Percentiles rank a stretch among this genome's conserved stretches.
Conservation (phyloP, 2,113 vertebrate genomes). For the Gobius niger region DNA sequence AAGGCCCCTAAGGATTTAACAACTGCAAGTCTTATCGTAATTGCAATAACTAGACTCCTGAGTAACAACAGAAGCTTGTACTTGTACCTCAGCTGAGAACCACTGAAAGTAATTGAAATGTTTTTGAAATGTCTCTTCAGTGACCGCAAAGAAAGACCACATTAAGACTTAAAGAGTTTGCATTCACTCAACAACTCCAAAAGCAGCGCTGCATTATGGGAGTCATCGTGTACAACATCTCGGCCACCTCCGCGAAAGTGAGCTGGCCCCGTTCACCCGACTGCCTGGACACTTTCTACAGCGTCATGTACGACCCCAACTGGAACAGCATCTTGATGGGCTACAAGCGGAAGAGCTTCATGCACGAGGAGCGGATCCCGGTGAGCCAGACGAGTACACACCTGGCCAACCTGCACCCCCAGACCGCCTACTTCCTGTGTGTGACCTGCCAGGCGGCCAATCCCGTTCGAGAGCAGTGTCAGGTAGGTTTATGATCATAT, state of each 20-base stretch:
- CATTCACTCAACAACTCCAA: neutral
- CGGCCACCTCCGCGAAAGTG: conserved; percentile 78
- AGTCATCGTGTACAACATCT: conserved; percentile 81
- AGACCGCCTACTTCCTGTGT: conserved; percentile 84
- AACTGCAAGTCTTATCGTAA: too few relatives aligned
- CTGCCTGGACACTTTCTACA: conserved; percentile 86
- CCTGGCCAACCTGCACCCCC: conserved; percentile 81
- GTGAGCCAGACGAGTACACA: conserved; percentile 78
- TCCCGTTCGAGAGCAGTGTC: conserved; percentile 82
- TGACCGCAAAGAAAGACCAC: neutral
- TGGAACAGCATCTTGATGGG: conserved; percentile 82
- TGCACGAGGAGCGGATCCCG: conserved; percentile 84
- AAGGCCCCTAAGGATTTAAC: too few relatives aligned
- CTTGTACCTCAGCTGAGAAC: too few relatives aligned
- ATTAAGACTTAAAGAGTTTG: neutral
- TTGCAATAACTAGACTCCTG: too few relatives aligned
- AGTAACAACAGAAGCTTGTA: too few relatives aligned
- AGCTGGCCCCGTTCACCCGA: conserved; percentile 78
- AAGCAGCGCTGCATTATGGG: conserved; percentile 65
- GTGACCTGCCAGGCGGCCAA: conserved; percentile 86
- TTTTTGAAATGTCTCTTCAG: conserved; percentile 12
- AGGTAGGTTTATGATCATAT: conserved; percentile 41
- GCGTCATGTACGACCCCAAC: conserved; percentile 87
- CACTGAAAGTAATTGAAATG: neutral
- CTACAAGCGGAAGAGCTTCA: conserved; percentile 82